Conservation (phyloP, 2,888 invertebrate species). For the Leptinotarsa peninsularis region DNA sequence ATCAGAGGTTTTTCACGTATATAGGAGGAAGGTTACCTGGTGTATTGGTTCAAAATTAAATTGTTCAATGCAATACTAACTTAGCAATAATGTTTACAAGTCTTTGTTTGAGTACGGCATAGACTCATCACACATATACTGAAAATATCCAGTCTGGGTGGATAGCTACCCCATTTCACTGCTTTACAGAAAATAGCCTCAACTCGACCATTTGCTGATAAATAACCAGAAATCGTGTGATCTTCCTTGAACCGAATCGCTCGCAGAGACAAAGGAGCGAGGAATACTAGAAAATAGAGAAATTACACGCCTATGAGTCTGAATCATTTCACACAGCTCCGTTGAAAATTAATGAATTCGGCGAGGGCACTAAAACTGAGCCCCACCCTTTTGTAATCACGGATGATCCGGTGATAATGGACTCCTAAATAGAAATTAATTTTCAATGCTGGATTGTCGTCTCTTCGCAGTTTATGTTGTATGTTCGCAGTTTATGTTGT, state of each 20-base stretch:
- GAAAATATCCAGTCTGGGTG: no score
- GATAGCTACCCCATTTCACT: no score
- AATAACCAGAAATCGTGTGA: background rate
- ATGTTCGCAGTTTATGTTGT: background rate
- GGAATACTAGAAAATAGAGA: slow-evolving; percentile 12
- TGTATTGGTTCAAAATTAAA: no score
- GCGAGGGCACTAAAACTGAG: background rate
- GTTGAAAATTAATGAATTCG: slow-evolving; percentile 1
- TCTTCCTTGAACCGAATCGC: background rate
- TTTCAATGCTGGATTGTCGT: background rate
- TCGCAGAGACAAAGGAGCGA: background rate
- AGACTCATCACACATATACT: no score
- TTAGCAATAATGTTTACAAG: no score
- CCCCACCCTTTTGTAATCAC: slow-evolving; percentile 14
- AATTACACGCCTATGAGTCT: background rate
- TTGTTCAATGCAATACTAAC: no score
- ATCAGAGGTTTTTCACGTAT: no score
- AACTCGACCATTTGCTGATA: background rate
- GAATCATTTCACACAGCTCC: background rate
- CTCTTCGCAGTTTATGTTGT: background rate
- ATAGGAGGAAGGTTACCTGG: no score
- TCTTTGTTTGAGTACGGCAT: no score
- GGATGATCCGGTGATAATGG: background rate
- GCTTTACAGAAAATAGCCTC: no score
- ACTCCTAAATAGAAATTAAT: slow-evolving; percentile 9